Conservation (phyloP, 2,888 invertebrate species). For the Mesopsocus fuscifrons region DNA sequence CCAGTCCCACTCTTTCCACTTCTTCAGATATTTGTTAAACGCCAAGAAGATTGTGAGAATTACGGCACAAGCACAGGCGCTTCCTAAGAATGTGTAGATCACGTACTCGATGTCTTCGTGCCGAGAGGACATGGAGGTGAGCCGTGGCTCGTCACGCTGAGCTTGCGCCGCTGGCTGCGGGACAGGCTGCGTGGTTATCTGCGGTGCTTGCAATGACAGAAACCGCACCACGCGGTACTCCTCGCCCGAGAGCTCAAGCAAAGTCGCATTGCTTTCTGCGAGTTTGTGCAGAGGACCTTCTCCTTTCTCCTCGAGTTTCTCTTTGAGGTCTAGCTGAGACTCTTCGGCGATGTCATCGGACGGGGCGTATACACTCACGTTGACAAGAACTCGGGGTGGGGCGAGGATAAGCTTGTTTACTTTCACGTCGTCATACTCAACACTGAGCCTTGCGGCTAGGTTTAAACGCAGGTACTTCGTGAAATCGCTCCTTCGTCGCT, state of each 20-base stretch:
- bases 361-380: slow-evolving; percentile 21
- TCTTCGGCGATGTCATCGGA: slow-evolving; percentile 14
- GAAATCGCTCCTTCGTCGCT: slow-evolving; percentile 21
- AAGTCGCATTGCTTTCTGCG: slow-evolving; percentile 21
- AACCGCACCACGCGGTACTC: slow-evolving; percentile 21
- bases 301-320: slow-evolving; percentile 17
- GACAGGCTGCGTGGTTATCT: no score
- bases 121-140: slow-evolving; percentile 10
- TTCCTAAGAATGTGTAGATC: slow-evolving; percentile 19
- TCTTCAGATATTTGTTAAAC: slow-evolving; percentile 14
- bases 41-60: slow-evolving; percentile 17
- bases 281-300: slow-evolving; percentile 20
- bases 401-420: slow-evolving; percentile 21
- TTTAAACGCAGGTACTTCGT: slow-evolving; percentile 22
- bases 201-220: slow-evolving; percentile 17
- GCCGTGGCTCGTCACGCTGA: slow-evolving; percentile 15
- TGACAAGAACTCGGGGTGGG: slow-evolving; percentile 21
- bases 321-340: slow-evolving; percentile 17
- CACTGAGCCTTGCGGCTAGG: slow-evolving; percentile 21
- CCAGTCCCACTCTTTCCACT: slow-evolving; percentile 16
- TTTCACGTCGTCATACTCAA: slow-evolving; percentile 21
- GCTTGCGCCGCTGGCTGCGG: slow-evolving; percentile 18
- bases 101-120: slow-evolving; percentile 20
- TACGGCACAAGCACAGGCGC: slow-evolving; percentile 17
- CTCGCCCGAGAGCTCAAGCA: slow-evolving; percentile 22